Conservation (phyloP, 2,113 vertebrate species). For the Neotoma lepida region DNA sequence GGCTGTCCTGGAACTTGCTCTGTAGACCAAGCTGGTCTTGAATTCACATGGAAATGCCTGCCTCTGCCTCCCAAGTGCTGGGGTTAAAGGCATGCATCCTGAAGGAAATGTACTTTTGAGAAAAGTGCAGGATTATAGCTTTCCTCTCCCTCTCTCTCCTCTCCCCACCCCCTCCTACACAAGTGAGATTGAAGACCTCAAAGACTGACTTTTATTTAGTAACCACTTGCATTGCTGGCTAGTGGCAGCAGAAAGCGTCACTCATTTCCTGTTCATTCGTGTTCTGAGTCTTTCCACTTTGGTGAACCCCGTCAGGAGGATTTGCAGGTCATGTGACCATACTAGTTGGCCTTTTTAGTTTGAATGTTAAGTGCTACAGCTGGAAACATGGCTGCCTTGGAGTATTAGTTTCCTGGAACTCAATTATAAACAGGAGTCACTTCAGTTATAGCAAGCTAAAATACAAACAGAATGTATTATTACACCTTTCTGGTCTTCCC, state of each 20-base stretch:
- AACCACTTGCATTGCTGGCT: conserved; percentile 40
- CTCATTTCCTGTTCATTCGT: conserved; percentile 66
- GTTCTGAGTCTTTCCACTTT: conserved; percentile 69
- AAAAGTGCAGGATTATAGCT: not conserved
- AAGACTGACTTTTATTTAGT: conserved; percentile 54
- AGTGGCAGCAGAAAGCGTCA: conserved; percentile 67
- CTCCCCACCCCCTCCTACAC: not conserved
- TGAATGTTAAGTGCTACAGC: conserved; percentile 48
- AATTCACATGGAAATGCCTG: not conserved
- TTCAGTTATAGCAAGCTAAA: conserved; percentile 73
- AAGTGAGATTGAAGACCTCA: not conserved
- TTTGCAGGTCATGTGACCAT: conserved; percentile 72
- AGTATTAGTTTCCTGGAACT: conserved; percentile 76
- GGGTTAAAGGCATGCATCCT: not conserved
- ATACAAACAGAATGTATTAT: conserved; percentile 74
- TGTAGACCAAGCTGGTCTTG: not conserved
- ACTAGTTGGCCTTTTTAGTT: conserved; percentile 69
- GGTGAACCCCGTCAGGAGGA: conserved; percentile 59
- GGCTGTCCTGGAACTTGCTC: not conserved
- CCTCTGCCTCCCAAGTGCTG: not conserved
- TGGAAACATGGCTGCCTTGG: conserved; percentile 74
- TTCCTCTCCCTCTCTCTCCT: not conserved
- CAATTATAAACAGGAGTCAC: conserved; percentile 76
- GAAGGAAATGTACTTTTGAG: conserved; percentile 28
- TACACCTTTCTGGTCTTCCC: conserved; percentile 58